These are phyloP conservation scores for Lathamus discolor DNA, from an alignment of 2,113 vertebrate genomes.

Conservation along the genomic window DNA sequence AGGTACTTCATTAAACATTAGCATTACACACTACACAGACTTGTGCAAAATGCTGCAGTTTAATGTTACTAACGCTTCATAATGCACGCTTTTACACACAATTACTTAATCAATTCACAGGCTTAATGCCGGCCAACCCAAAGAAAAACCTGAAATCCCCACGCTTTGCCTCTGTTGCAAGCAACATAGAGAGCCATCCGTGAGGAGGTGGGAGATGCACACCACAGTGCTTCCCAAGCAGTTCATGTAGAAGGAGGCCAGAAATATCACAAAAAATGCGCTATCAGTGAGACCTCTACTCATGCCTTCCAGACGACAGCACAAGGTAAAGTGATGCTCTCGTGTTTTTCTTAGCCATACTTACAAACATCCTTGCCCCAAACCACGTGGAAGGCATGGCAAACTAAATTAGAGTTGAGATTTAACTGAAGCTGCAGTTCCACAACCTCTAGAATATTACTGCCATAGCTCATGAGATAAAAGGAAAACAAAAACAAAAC, in stretches of 20 bases:
- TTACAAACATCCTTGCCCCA: neutral
- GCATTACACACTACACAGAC: neutral
- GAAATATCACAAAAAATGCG: neutral
- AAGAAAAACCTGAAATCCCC: neutral
- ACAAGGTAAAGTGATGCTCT: neutral
- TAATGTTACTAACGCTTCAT: neutral
- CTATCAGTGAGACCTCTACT: neutral
- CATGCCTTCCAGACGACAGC: neutral
- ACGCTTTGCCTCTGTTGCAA: neutral
- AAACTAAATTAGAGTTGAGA: neutral
- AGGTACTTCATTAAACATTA: neutral
- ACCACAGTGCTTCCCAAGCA: accelerated
- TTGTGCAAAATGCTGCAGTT: neutral
- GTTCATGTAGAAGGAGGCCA: neutral
- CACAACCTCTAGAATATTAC: neutral
- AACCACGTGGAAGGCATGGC: accelerated
- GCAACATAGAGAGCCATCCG: accelerated
- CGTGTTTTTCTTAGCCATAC: neutral
- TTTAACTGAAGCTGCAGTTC: neutral
- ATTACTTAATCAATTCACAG: neutral
- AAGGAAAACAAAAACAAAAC: neutral
- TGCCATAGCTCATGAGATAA: neutral
- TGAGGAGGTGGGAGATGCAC: neutral
- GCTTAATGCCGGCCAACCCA: neutral
- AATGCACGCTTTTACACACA: neutral